Conservation (phyloP, 2,888 invertebrate genomes). For the Rhagonycha fulva region DNA sequence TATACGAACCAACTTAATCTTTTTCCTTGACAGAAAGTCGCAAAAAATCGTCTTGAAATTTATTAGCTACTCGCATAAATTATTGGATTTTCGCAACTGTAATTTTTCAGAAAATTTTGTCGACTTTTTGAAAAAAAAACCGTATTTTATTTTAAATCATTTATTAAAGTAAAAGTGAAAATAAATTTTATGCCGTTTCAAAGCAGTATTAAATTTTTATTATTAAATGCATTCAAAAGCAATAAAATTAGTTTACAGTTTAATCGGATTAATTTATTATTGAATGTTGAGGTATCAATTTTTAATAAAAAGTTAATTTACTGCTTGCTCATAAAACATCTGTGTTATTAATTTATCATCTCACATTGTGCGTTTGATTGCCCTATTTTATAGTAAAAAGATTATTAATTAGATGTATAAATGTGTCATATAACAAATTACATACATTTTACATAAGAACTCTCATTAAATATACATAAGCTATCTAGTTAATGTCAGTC, state of each 20-base stretch:
- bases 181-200: too few species aligned
- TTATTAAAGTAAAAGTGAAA: neutral
- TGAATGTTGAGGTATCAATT: neutral
- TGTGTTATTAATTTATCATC: neutral
- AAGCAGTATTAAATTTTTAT: neutral
- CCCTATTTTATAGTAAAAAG: neutral
- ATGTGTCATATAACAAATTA: neutral
- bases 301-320: neutral
- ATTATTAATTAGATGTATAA: neutral
- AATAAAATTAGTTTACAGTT: neutral
- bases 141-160: neutral
- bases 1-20: neutral
- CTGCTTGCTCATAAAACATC: neutral
- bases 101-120: neutral
- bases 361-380: neutral
- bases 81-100: neutral
- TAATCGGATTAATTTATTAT: neutral
- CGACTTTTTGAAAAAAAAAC: neutral
- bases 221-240: neutral
- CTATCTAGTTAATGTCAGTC: neutral
- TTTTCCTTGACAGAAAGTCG: neutral
- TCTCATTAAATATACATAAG: neutral
- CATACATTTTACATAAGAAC: neutral
- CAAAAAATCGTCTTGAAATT: neutral
- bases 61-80: neutral